phyloP scores from a whole-genome alignment of 2,797 vertebrate species.

The Cossypha polioptera region DNA sequence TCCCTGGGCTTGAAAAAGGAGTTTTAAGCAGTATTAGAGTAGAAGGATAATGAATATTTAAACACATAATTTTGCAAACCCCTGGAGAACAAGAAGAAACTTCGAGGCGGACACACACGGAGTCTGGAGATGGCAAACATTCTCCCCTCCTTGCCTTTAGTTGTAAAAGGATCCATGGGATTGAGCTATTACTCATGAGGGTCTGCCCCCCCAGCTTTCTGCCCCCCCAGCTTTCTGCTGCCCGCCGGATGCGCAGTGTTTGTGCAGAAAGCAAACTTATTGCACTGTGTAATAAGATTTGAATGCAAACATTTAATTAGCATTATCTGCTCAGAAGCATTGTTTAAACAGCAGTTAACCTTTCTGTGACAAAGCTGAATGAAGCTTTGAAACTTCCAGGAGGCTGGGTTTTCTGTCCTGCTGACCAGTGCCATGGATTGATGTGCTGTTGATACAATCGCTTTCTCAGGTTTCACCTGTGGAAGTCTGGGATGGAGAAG shows the following conservation, averaged over 20 bases:
- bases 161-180: neutral
- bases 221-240: neutral
- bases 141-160: neutral
- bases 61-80: neutral
- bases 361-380: conserved; percentile 16
- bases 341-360: conserved; percentile 25
- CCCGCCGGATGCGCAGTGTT: fast-evolving
- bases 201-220: neutral
- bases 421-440: conserved; percentile 24
- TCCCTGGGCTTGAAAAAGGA: conserved; percentile 1
- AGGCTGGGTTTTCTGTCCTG: neutral
- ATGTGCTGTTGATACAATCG: conserved; percentile 50
- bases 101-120: neutral
- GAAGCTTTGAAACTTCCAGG: neutral
- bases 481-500: conserved; percentile 12
- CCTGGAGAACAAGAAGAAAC: neutral
- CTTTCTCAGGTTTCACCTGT: conserved; percentile 41
- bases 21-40: neutral
- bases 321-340: conserved; percentile 28
- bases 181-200: neutral
- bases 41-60: neutral
- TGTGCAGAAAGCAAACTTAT: conserved; percentile 25
- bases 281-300: conserved; percentile 13
- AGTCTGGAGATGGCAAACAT: neutral
- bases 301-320: conserved; percentile 55